A percentile compares a stretch with the other conserved stretches of the same genome.
Evolutionary conservation across 2,797 vertebrate genomes (phyloP).

Genomic region (Arrhamphus sclerolepis): DNA sequence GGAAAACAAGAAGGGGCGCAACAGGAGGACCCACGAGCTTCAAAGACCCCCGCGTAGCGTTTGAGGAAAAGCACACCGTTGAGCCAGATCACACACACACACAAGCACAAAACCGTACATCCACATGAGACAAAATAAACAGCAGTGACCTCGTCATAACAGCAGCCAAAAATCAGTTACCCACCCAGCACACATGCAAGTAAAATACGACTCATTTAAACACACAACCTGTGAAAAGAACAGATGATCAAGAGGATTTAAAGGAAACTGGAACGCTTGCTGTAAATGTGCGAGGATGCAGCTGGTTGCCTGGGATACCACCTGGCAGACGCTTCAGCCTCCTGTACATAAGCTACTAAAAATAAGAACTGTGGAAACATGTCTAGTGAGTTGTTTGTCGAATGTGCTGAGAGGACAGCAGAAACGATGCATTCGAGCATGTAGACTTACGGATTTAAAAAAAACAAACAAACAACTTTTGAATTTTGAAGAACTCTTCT

Average conservation of each 20-base stretch:
- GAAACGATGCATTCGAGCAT: conserved; percentile 54
- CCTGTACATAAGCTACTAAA: conserved; percentile 78
- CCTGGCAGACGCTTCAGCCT: conserved; percentile 62
- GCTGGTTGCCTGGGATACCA: conserved; percentile 60
- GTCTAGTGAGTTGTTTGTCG: conserved; percentile 48
- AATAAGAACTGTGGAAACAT: conserved; percentile 53
- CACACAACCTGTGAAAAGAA: conserved; percentile 64
- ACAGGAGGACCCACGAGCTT: conserved; percentile 98
- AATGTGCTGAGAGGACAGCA: conserved; percentile 45
- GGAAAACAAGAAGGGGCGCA: conserved; percentile 98
- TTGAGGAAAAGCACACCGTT: conserved; percentile 70
- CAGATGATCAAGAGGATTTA: conserved; percentile 49
- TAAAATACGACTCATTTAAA: conserved; percentile 40
- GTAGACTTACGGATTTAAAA: conserved; percentile 38
- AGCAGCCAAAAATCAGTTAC: conserved; percentile 18
- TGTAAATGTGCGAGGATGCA: conserved; percentile 68
- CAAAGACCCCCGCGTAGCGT: conserved; percentile 98
- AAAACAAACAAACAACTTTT: conserved; percentile 46
- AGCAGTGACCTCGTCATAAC: conserved; percentile 58
- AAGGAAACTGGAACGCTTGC: conserved; percentile 53
- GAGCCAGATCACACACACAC: conserved; percentile 45
- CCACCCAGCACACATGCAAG: conserved; percentile 3
- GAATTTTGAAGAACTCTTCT: conserved; percentile 41
- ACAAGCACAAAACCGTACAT: conserved; percentile 69
- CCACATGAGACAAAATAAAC: conserved; percentile 54